A percentile compares a stretch with the other conserved stretches of the same genome.
Evolutionary conservation across 2,888 invertebrate species (phyloP).

Genomic region (Agrochola lychnidis): DNA sequence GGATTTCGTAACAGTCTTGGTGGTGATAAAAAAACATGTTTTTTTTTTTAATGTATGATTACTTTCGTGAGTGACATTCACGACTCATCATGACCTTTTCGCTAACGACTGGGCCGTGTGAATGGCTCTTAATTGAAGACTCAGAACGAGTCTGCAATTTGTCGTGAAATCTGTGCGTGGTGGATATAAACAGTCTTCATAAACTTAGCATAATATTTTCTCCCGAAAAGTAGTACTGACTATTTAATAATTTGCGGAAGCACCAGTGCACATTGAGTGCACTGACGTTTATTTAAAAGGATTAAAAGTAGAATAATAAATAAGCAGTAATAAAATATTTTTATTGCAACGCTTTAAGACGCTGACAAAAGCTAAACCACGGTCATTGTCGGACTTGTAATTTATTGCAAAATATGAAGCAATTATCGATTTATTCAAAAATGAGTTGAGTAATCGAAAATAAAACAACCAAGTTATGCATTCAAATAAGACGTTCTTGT

Average conservation of each 20-base stretch:
- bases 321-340: background rate
- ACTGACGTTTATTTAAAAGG: conserved; percentile 1
- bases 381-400: too few relatives aligned
- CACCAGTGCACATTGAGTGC: conserved; percentile 13
- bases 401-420: too few relatives aligned
- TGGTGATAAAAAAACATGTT: background rate
- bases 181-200: conserved; percentile 1
- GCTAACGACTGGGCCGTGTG: conserved; percentile 29
- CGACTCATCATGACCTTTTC: conserved; percentile 48
- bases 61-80: conserved; percentile 43
- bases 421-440: too few relatives aligned
- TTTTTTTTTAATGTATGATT: conserved; percentile 21
- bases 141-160: conserved; percentile 27
- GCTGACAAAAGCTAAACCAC: too few relatives aligned
- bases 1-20: background rate
- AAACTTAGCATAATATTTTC: conserved; percentile 11
- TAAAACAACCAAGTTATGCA: too few relatives aligned
- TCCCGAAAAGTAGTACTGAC: conserved; percentile 5
- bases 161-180: background rate
- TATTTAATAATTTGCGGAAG: background rate
- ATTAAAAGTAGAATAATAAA: background rate
- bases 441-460: too few relatives aligned
- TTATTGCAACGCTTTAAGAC: background rate
- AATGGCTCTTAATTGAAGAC: conserved; percentile 38
- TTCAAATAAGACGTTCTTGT: too few relatives aligned